Percentiles rank a stretch among this genome's conserved stretches.
Evolutionary conservation across 2,113 vertebrate species (phyloP).

Genomic region (Tenrec ecaudatus): DNA sequence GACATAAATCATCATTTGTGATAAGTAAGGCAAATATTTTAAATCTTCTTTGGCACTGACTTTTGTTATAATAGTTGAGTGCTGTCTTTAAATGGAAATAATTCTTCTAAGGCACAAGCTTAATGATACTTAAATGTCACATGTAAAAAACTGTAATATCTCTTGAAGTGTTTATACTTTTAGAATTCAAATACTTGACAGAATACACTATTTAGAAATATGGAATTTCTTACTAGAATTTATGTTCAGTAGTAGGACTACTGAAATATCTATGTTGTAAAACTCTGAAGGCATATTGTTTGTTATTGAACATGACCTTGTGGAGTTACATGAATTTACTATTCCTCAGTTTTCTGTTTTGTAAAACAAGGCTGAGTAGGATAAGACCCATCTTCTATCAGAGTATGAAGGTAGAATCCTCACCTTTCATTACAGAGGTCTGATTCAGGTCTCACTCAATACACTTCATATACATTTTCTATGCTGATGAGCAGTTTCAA

Average conservation of each 20-base stretch:
- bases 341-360: not conserved
- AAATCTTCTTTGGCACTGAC: constrained; percentile 17
- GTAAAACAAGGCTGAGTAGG: too few species aligned
- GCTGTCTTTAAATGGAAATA: constrained; percentile 37
- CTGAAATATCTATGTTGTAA: too few species aligned
- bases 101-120: not conserved
- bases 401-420: not conserved
- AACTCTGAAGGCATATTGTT: too few species aligned
- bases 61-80: not conserved
- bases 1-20: not conserved
- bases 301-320: too few species aligned
- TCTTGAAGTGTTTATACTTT: constrained; percentile 13
- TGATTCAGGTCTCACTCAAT: not conserved
- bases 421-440: not conserved
- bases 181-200: not conserved
- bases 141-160: not conserved
- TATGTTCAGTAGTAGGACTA: not conserved
- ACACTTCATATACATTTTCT: not conserved
- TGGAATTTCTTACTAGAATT: not conserved
- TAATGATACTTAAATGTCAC: constrained; percentile 33
- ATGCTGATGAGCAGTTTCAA: not conserved
- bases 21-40: constrained; percentile 12
- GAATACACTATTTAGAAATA: not conserved
- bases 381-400: not conserved
- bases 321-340: not conserved